Percentiles rank a stretch among this genome's conserved stretches.
These are phyloP conservation scores for Trichosurus vulpecula DNA, from an alignment of 2,797 vertebrate species.

Conservation along the genomic window DNA sequence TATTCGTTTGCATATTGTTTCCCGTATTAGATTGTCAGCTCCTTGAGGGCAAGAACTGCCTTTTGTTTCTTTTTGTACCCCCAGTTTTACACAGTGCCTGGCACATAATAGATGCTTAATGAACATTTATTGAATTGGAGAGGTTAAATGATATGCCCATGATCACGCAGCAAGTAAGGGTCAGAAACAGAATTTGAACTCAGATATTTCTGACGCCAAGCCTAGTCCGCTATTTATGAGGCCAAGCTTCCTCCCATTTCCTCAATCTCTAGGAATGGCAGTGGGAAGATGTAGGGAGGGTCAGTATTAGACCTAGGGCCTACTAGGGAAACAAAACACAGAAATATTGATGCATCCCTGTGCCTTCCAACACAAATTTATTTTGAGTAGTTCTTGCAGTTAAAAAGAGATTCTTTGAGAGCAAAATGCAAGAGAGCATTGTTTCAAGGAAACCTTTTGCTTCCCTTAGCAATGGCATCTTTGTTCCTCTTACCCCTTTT, in stretches of 20 bases:
- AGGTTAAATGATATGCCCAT: not conserved
- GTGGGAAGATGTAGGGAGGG: not conserved
- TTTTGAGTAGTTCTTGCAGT: conserved; percentile 45
- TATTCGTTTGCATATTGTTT: not conserved
- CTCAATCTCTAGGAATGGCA: not conserved
- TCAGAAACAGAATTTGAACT: not conserved
- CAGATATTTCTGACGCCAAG: not conserved
- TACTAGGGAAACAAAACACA: conserved; percentile 30
- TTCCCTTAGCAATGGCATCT: conserved; percentile 30
- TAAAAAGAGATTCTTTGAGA: conserved; percentile 69
- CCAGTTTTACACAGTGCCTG: not conserved
- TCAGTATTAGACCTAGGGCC: not conserved
- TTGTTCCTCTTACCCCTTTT: conserved; percentile 63
- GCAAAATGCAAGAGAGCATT: conserved; percentile 63
- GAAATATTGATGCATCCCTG: conserved; percentile 56
- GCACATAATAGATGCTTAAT: not conserved
- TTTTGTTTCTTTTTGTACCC: not conserved
- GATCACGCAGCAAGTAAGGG: not conserved
- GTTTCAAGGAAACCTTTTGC: conserved; percentile 48
- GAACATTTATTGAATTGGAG: not conserved
- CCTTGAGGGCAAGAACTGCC: not conserved
- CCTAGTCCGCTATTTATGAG: not conserved
- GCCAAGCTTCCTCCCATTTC: not conserved
- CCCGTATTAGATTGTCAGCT: not conserved
- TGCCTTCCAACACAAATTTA: conserved; percentile 71